Evolutionary conservation across 2,888 invertebrate species (phyloP), one percentile per base, ranked within the genome.

Genomic region (Lithophane semibrunnea): DNA sequence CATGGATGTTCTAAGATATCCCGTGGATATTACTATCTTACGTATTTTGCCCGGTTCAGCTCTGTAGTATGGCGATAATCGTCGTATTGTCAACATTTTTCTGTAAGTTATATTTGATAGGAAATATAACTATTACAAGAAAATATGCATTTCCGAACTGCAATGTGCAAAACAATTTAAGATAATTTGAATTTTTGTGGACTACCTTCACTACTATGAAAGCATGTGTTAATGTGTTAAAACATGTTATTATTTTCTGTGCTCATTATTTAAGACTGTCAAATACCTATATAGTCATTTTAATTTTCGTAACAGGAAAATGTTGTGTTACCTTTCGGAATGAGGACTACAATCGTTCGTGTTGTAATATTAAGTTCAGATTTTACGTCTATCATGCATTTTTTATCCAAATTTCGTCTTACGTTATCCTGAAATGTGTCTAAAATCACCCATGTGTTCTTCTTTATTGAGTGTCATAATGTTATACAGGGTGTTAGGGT

Each of bases 181-280:
- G 18, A 77, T 29, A 44, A 29, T 18, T 79, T 42, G 0, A 42
- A 3, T 18, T 73, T 29, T 54, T 37, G 47, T 24, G 3, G 44
- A 49, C 29, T 13, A 56, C 3, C n/a, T 54, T 54, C 42, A 77
- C n/a, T 58, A 12, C 29, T n/a, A 24, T 16, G 24, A 42, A 21
- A 58, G 9, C 58, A 65, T n/a, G 47, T 66, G 24, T 60, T 12
- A 58, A 56, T 13, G 37, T 65, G 12, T 67, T 49, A 64, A 58
- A 68, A 44, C 13, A 66, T 71, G n/a, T 49, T 49, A 65, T 66
- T 60, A 24, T 49, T 67, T 37, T 72, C 18, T 65, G 68, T 74
- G 73, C 44, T 85, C 60, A 73, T 85, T 80, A 63, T 74, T 47
- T 72, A 82, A 75, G 75, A 79, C 72, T 85, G 71, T 79, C 63